phyloP scores from a whole-genome alignment of 2,888 invertebrate genomes.

The Hyposoter dolosus region DNA sequence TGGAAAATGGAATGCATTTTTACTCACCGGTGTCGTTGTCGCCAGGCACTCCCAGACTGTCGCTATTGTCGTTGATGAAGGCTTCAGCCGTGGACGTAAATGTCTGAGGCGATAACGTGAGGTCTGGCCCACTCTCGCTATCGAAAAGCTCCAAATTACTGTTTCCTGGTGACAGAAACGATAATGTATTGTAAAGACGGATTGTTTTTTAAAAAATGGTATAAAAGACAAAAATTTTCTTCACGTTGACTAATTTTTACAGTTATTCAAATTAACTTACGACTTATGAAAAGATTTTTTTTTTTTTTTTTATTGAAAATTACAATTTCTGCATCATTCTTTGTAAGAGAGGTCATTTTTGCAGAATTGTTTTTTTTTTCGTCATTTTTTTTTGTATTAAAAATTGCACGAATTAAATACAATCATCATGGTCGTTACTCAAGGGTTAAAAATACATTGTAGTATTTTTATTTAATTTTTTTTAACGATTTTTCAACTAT shows the following conservation, averaged over 20 bases:
- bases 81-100: conserved; percentile 88
- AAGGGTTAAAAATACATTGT: too few species aligned
- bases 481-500: too few species aligned
- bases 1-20: background rate
- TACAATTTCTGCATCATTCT: background rate
- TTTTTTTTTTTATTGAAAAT: too few species aligned
- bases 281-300: too few species aligned
- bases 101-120: conserved; percentile 88
- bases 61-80: conserved; percentile 88
- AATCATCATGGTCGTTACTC: too few species aligned
- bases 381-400: background rate
- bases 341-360: background rate
- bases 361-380: background rate
- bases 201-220: background rate
- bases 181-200: background rate
- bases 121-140: conserved; percentile 87
- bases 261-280: too few species aligned
- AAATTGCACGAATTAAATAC: too few species aligned
- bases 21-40: conserved; percentile 87
- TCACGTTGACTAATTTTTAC: background rate
- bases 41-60: conserved; percentile 87
- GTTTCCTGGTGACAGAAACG: conserved; percentile 78
- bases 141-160: conserved; percentile 87
- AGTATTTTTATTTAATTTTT: too few species aligned
- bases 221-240: background rate